phyloP scores from a whole-genome alignment of 2,797 vertebrate species.

The Sebastolobus altivelis region DNA sequence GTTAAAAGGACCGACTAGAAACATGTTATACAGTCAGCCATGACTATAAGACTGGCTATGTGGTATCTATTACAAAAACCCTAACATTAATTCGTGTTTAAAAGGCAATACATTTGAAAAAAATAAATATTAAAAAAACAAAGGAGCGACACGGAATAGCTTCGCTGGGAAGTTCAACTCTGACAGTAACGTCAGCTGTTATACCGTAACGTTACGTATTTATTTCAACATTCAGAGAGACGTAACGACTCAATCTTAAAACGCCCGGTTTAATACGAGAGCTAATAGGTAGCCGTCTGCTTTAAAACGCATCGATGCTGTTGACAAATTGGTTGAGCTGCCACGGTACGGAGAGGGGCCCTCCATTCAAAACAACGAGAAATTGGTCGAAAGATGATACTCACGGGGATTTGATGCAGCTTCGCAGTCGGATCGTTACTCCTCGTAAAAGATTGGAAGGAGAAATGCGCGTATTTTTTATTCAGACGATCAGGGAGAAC shows the following conservation, averaged over 20 bases:
- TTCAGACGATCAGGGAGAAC: neutral
- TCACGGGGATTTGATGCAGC: constrained; percentile 62
- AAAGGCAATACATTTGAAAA: neutral
- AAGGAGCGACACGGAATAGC: constrained; percentile 24
- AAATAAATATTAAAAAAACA: constrained; percentile 21
- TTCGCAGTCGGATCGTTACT: constrained; percentile 11
- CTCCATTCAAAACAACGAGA: constrained; percentile 82
- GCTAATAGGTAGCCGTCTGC: neutral
- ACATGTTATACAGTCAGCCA: neutral
- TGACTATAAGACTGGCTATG: accelerated
- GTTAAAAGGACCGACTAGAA: neutral
- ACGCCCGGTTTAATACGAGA: accelerated
- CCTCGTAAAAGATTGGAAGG: neutral
- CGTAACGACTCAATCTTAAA: accelerated
- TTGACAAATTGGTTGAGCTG: constrained; percentile 68
- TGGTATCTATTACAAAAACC: accelerated
- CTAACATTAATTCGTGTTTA: neutral
- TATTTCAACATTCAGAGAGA: no score
- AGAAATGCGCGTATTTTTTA: constrained; percentile 16
- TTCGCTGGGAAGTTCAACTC: neutral
- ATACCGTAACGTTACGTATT: no score
- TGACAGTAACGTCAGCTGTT: neutral
- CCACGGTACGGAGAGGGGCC: constrained; percentile 59
- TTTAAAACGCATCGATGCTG: constrained; percentile 34
- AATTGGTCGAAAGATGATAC: constrained; percentile 39